Base-by-base conservation (phyloP, 2,888 invertebrate genomes). In the Drosophila fungiperda region DNA sequence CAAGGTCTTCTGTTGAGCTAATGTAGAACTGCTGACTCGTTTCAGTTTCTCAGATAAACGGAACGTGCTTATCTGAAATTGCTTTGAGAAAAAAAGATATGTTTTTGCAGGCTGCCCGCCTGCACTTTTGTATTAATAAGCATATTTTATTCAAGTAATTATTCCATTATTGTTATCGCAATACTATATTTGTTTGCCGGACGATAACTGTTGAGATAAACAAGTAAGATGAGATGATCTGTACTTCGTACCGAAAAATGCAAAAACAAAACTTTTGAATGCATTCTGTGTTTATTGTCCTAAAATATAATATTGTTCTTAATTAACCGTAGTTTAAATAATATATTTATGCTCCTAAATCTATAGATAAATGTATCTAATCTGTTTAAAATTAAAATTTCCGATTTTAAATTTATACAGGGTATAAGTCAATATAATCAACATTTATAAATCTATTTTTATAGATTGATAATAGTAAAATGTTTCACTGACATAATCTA, bases 41-140 rank as follows among this genome's bases (percentile, higher is more conserved):
- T 42, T 62, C 42, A 65, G 68, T 73, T 82, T 78, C 64, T 26
- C 49, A 38, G 20, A 32, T 23, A 20, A 33, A 48, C 29, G 9
- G 62, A 54, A 32, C 23, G 2, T 11, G 49, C 62, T 68, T 82
- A 78, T 82, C 74, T 48, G 17, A 12, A 8, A 45, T 59, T 45
- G 36, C 20, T 55, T 50, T 58, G 54, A n/a, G 26, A 3, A 3
- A 36, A 36, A 53, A 36, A 74, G 53, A 42, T 23, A 11, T 53
- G 62, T 66, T 62, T 61, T 61, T 67, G 53, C 66, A 70, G 49
- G 5, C 38, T 20, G 23, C n/a, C n/a, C n/a, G 15, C 49, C 53
- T 20, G 23, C 23, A 65, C 26, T 73, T 61, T 38, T 52, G 23
- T 52, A 48, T 59, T 45, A 62, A 66, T 60, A 72, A 68, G 65